Evolutionary conservation across 2,888 invertebrate genomes (phyloP), one percentile per base, ranked within the genome.

Genomic region (Poecilus cupreus): DNA sequence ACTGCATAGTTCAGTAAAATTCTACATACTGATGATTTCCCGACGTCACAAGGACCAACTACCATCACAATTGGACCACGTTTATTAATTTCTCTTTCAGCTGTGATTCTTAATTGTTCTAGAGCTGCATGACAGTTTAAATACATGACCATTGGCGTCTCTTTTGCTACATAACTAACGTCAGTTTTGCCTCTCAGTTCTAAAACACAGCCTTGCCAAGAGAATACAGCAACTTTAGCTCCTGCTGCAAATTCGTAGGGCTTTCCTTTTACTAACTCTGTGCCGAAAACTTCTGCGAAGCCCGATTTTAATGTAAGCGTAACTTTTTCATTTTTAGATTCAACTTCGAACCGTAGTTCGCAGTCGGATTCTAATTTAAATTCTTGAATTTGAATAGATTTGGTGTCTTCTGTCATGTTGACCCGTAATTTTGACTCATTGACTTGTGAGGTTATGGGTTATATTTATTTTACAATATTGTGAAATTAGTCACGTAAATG

Each of bases 81-180:
- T 1, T 91, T 91, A 83, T 92, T n/a, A n/a, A n/a, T 91, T 49
- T 92, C 92, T 85, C 93, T 93, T 84, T 97, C 97, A 0, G 98
- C 96, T 32, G 94, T 93, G 49, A 93, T 92, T 83, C 99, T 91
- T 89, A 98, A 93, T 85, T 97, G 95, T 87, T 99, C 99, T 83
- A 99, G 90, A 0, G 97, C 98, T 8, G 96, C 97, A 88, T 99
- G 99, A 16, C 97, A 96, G 89, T 99, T 99, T 2, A 98, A 90
- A 88, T 99, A 99, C 84, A 98, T 94, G 84, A 94, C 94, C 98
- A 98, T 98, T 0, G 98, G 98, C 0, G 99, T 99, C 87, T 98
- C 98, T 88, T 97, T 97, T 0, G 98, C 97, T 0, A 97, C 93
- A 88, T 99, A 99, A 84, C 95, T 96, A 24, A 97, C 97, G 89